Conservation (phyloP, 2,113 vertebrate genomes). For the Pteruthius melanotis region DNA sequence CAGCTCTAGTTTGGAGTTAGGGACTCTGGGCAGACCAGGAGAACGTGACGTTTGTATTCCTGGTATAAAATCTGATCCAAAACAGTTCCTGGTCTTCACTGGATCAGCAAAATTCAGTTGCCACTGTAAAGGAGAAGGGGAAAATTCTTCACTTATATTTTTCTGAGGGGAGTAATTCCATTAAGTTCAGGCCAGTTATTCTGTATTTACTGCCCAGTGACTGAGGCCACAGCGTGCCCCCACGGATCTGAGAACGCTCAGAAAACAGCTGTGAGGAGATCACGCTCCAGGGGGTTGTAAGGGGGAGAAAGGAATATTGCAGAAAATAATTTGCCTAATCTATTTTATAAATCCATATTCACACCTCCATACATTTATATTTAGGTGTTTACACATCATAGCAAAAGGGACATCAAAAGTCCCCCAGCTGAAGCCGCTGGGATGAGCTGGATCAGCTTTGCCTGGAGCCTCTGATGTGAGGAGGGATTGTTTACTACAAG, state of each 20-base stretch:
- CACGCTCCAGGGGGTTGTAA: fast-evolving
- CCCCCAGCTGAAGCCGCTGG: neutral
- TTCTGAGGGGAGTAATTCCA: neutral
- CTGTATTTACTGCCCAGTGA: neutral
- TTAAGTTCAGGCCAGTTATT: neutral
- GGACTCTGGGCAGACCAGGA: neutral
- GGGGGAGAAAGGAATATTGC: neutral
- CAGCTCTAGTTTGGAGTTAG: neutral
- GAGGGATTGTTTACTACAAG: neutral
- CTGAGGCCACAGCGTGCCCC: neutral
- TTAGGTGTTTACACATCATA: neutral
- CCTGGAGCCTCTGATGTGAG: neutral
- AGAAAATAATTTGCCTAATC: neutral
- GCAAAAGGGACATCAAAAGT: neutral
- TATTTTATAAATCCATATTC: neutral
- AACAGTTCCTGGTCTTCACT: neutral
- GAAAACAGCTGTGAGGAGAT: neutral
- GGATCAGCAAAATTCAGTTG: neutral
- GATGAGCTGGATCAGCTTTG: neutral
- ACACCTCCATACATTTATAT: neutral
- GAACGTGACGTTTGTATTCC: neutral
- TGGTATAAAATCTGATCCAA: neutral
- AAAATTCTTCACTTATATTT: neutral
- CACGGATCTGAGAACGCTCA: neutral
- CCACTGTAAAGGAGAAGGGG: neutral